Percentiles rank a stretch among this genome's conserved stretches.
Conservation (phyloP, 1,140 invertebrate species). For the Aphis craccivora region DNA sequence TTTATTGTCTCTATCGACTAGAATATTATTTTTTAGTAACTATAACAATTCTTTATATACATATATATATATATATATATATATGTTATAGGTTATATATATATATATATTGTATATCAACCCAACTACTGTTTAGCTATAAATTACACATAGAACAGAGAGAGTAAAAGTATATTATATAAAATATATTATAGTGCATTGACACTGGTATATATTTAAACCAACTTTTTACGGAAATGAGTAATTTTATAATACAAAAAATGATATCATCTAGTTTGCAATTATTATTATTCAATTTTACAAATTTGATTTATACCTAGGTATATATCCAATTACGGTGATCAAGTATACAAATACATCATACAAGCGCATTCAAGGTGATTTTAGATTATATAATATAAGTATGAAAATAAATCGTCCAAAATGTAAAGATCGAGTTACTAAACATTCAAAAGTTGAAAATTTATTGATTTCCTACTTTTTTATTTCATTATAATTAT, state of each 20-base stretch:
- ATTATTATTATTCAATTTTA: not conserved
- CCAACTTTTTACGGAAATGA: not conserved
- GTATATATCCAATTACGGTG: not conserved
- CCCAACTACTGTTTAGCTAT: not conserved
- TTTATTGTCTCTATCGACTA: not conserved
- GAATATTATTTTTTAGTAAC: not conserved
- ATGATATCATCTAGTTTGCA: not conserved
- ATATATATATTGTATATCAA: not conserved
- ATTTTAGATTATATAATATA: not conserved
- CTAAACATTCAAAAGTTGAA: not conserved
- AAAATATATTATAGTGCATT: not conserved
- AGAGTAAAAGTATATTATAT: not conserved
- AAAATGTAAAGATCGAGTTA: not conserved
- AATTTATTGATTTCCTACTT: not conserved
- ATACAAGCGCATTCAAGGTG: not conserved
- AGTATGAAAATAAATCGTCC: not conserved
- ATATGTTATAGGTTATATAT: too few relatives aligned
- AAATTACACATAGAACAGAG: not conserved
- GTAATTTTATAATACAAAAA: not conserved
- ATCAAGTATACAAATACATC: not conserved
- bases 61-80: too few relatives aligned
- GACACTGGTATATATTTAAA: not conserved
- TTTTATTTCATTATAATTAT: constrained; percentile 2
- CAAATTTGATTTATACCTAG: not conserved
- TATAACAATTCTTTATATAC: not conserved